Conservation (phyloP, 2,888 invertebrate species). For the Chydorus sphaericus region DNA sequence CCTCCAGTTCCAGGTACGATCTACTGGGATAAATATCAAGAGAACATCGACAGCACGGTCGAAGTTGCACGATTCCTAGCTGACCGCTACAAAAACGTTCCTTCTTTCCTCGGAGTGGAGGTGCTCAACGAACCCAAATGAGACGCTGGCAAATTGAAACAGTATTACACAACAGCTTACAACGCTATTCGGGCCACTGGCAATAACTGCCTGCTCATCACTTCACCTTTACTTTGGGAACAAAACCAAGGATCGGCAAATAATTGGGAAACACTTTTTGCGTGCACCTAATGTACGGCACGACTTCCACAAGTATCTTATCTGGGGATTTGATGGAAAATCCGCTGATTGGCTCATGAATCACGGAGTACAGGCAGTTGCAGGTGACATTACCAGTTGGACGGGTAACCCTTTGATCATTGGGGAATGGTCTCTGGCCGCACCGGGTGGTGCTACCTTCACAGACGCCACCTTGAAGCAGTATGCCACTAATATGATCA, state of each 20-base stretch:
- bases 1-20: not conserved
- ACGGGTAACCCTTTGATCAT: not conserved
- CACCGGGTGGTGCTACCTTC: not conserved
- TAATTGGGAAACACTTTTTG: not conserved
- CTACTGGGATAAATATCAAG: not conserved
- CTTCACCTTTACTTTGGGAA: not conserved
- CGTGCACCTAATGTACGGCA: not conserved
- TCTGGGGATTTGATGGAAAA: not conserved
- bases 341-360: not conserved
- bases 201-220: not conserved
- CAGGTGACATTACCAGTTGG: not conserved
- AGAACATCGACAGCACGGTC: not conserved
- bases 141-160: not conserved
- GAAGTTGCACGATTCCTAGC: not conserved
- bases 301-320: not conserved
- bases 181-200: not conserved
- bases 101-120: not conserved
- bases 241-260: not conserved
- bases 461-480: not conserved
- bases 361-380: not conserved
- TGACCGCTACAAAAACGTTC: not conserved
- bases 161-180: not conserved
- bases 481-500: not conserved
- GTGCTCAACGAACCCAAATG: not conserved
- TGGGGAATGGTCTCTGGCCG: not conserved